Evolutionary conservation across 2,888 invertebrate genomes (phyloP), one percentile per base, ranked within the genome.

Genomic region (Chrysodeixis includens): DNA sequence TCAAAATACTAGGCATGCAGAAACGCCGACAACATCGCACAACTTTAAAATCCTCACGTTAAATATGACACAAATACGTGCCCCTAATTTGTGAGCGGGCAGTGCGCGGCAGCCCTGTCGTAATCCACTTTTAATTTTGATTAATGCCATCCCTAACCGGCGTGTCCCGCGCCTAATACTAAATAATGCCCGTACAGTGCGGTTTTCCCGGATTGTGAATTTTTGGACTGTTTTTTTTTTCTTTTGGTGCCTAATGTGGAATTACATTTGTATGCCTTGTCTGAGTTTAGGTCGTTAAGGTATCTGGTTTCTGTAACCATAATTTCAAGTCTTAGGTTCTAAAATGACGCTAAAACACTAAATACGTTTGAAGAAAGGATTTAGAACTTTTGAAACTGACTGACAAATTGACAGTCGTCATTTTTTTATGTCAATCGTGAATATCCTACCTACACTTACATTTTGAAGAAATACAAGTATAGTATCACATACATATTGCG

Each of bases 81-180:
- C 51, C 74, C 58, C 69, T 65, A 66, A 71, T 72, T 69, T 64
- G 62, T 46, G 55, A 70, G 60, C 60, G 77, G 78, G 78, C 79
- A 51, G 66, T 54, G 81, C 85, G 80, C 78, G 79, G 70, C 69
- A 51, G 51, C 67, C 65, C 61, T 56, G 64, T 79, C 86, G 88
- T 92, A 93, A 93, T 93, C 91, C 90, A 90, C 88, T 92, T 94
- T 93, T 93, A 94, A 94, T 94, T 93, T 93, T 93, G 94, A 94
- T 94, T 92, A 93, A 94, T 94, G 92, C 83, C 76, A 81, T 82
- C 86, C 82, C 81, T 74, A 75, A 78, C 71, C 78, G 72, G 73
- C 65, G 32, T 66, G 58, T 40, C 60, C 64, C 67, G 69, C 67
- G 65, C 71, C 76, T 83, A 83, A 80, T 81, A 79, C 79, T 60